Evolutionary conservation across 2,888 invertebrate genomes (phyloP).

Genomic region (Bhutanitis thaidina): DNA sequence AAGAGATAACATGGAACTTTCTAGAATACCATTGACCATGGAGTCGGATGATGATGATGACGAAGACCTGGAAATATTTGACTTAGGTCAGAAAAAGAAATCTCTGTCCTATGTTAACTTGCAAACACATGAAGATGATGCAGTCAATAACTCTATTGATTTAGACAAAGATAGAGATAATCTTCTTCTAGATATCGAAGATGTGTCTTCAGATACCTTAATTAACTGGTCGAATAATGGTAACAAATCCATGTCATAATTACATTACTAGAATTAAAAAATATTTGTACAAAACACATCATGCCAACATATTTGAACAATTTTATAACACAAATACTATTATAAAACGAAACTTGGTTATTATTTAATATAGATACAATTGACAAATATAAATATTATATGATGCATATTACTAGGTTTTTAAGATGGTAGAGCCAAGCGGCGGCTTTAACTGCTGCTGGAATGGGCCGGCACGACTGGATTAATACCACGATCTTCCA

Average conservation of each 20-base stretch:
- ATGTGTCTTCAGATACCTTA: conserved; percentile 53
- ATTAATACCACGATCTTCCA: too few species aligned
- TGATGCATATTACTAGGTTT: not conserved
- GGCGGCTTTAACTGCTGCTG: too few species aligned
- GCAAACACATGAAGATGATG: conserved; percentile 60
- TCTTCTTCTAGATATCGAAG: conserved; percentile 66
- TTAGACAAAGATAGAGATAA: conserved; percentile 45
- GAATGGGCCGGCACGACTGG: too few species aligned
- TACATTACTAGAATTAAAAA: not conserved
- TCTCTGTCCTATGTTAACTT: conserved; percentile 68
- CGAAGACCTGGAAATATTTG: conserved; percentile 73
- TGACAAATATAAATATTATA: not conserved
- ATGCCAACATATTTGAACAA: conserved; percentile 1
- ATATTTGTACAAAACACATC: conserved; percentile 1
- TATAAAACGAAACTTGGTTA: too few species aligned
- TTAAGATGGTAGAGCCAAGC: too few species aligned
- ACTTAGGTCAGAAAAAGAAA: conserved; percentile 67
- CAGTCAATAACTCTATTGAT: conserved; percentile 46
- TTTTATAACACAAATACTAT: too few species aligned
- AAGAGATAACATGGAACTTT: conserved; percentile 64
- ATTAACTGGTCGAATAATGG: conserved; percentile 66
- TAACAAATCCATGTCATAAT: conserved; percentile 67
- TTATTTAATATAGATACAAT: not conserved
- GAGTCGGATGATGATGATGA: conserved; percentile 75
- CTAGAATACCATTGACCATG: conserved; percentile 67